Conservation (phyloP, 1,140 invertebrate genomes). For the Procambarus virginalis region DNA sequence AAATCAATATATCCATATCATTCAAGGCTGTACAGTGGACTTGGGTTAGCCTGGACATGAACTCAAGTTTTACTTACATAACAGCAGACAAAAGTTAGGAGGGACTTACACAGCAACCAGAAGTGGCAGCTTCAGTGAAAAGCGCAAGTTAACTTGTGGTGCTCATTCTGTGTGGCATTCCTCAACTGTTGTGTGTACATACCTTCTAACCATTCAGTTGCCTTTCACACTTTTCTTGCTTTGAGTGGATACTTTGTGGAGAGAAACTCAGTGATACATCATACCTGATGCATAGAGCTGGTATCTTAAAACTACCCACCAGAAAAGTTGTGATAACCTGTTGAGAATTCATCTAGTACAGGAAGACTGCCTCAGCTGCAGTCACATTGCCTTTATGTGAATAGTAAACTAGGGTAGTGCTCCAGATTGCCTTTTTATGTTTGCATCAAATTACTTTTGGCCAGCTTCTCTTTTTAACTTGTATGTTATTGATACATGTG, state of each 20-base stretch:
- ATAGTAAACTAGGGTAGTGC: slow-evolving; percentile 53
- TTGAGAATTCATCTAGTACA: slow-evolving; percentile 48
- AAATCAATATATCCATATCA: slow-evolving; percentile 57
- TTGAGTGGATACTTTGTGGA: slow-evolving; percentile 39
- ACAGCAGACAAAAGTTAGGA: slow-evolving; percentile 41
- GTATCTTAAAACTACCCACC: slow-evolving; percentile 39
- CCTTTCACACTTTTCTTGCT: slow-evolving; percentile 62
- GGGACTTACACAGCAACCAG: slow-evolving; percentile 51
- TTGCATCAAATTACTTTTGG: slow-evolving; percentile 42
- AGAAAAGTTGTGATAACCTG: slow-evolving; percentile 51
- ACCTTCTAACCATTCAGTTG: slow-evolving; percentile 63
- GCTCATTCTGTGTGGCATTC: slow-evolving; percentile 65
- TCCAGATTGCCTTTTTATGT: slow-evolving; percentile 50
- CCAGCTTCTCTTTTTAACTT: slow-evolving; percentile 24
- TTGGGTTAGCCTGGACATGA: slow-evolving; percentile 37
- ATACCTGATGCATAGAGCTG: slow-evolving; percentile 17
- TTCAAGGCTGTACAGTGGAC: slow-evolving; percentile 50
- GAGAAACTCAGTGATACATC: slow-evolving; percentile 10
- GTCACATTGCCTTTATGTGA: slow-evolving; percentile 60
- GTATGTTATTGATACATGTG: slow-evolving; percentile 2
- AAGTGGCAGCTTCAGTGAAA: slow-evolving; percentile 61
- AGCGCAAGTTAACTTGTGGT: slow-evolving; percentile 62
- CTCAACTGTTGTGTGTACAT: slow-evolving; percentile 66
- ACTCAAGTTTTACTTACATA: slow-evolving; percentile 36
- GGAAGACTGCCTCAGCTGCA: slow-evolving; percentile 53